phyloP scores from a whole-genome alignment of 2,113 vertebrate genomes.

The Pontoporia blainvillei region DNA sequence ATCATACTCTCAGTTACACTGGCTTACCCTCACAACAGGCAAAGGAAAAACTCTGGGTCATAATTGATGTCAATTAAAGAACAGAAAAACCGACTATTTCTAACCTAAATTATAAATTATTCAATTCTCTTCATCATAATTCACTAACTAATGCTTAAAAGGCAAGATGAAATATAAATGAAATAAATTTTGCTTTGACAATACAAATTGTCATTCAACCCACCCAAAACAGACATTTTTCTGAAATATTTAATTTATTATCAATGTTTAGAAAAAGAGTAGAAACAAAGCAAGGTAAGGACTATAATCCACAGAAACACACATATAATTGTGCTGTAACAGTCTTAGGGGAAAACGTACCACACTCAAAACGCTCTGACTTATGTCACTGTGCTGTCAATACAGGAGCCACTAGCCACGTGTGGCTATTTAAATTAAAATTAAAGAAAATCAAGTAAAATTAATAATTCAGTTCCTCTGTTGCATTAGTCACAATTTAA shows the following conservation, averaged over 20 bases:
- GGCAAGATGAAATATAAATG: slow-evolving; percentile 19
- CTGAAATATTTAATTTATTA: background rate
- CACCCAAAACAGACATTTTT: slow-evolving; percentile 7
- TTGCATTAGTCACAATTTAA: background rate
- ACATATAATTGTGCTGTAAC: background rate
- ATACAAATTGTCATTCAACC: slow-evolving; percentile 23
- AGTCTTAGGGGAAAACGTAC: background rate
- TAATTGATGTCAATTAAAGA: background rate
- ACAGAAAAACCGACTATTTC: background rate
- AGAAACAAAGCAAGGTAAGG: background rate
- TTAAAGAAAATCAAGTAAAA: slow-evolving; percentile 21
- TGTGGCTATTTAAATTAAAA: background rate
- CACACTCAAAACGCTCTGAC: background rate
- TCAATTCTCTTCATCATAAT: slow-evolving; percentile 10
- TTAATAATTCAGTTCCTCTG: background rate
- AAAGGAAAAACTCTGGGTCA: background rate
- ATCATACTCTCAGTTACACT: background rate
- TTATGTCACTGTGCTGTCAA: background rate
- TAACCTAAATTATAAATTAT: slow-evolving; percentile 25
- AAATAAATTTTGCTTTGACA: slow-evolving; percentile 40
- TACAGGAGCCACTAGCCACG: background rate
- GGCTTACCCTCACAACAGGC: background rate
- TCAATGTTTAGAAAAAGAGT: background rate
- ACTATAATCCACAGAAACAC: background rate
- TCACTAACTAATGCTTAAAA: slow-evolving; percentile 21